Evolutionary conservation across 2,113 vertebrate species (phyloP).

Genomic region (Myotis brandtii): DNA sequence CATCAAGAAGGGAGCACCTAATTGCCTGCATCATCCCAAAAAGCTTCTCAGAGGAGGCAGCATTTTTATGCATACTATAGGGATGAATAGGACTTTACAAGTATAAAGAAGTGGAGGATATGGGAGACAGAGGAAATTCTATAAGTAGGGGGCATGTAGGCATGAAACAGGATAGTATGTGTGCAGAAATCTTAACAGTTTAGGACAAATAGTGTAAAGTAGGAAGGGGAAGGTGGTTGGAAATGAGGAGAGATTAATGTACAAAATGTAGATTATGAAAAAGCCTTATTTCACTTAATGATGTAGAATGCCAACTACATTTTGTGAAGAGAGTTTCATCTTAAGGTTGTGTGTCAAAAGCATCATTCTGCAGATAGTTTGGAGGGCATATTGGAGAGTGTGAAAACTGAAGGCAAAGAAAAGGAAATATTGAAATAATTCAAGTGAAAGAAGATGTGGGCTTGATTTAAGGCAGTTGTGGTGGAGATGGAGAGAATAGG

Average conservation of each 20-base stretch:
- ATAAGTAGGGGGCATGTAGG: not conserved
- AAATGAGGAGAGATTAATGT: not conserved
- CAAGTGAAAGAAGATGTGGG: not conserved
- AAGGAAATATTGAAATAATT: slow-evolving; percentile 28
- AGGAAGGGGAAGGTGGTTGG: not conserved
- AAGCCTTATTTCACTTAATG: not conserved
- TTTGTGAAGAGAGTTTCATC: not conserved
- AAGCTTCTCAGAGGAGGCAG: not conserved
- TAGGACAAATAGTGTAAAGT: not conserved
- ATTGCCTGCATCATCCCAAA: not conserved
- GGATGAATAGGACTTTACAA: not conserved
- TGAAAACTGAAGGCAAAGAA: not conserved
- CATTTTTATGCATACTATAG: not conserved
- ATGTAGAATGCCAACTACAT: not conserved
- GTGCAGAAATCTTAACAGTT: not conserved
- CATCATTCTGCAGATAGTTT: not conserved
- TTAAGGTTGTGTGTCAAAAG: not conserved
- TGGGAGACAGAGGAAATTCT: not conserved
- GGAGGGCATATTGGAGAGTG: not conserved
- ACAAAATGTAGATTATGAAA: not conserved
- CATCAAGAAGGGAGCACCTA: not conserved
- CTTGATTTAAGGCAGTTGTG: not conserved
- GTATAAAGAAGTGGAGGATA: not conserved
- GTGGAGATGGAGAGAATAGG: not conserved
- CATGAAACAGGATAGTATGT: not conserved